Percentiles rank a stretch among this genome's conserved stretches.
Evolutionary conservation across 2,113 vertebrate genomes (phyloP).

Genomic region (Trogon surrucura): DNA sequence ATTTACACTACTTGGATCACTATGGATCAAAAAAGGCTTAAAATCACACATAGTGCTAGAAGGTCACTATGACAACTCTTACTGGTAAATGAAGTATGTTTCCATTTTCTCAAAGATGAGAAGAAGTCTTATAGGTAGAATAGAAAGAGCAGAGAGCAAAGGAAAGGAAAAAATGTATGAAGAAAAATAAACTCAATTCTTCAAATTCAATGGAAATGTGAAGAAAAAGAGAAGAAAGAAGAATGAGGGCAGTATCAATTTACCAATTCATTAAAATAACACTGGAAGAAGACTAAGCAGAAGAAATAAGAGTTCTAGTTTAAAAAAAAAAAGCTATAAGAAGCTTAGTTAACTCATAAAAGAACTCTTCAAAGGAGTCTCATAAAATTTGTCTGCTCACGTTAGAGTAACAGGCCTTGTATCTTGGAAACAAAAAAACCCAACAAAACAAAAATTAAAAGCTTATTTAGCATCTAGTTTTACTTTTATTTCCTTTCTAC

Average conservation of each 20-base stretch:
- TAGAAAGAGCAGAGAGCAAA: not conserved
- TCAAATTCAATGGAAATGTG: not conserved
- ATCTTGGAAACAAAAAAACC: not conserved
- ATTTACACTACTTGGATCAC: not conserved
- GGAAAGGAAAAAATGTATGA: not conserved
- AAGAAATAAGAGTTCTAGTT: not conserved
- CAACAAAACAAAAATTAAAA: not conserved
- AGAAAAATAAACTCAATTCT: not conserved
- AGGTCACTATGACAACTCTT: not conserved
- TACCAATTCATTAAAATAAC: not conserved
- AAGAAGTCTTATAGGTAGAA: not conserved
- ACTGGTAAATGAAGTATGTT: not conserved
- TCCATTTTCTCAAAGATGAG: not conserved
- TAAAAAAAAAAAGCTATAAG: not conserved
- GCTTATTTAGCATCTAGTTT: not conserved
- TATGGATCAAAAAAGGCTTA: not conserved
- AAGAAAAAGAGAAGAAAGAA: not conserved
- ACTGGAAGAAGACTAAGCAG: not conserved
- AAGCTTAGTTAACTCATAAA: not conserved
- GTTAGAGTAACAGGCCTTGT: not conserved
- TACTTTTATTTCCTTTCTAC: not conserved
- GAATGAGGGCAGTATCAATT: not conserved
- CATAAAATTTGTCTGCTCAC: not conserved
- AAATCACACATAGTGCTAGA: not conserved
- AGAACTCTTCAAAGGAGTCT: not conserved